phyloP scores from a whole-genome alignment of 2,888 invertebrate genomes.

The Nudaria mundana region DNA sequence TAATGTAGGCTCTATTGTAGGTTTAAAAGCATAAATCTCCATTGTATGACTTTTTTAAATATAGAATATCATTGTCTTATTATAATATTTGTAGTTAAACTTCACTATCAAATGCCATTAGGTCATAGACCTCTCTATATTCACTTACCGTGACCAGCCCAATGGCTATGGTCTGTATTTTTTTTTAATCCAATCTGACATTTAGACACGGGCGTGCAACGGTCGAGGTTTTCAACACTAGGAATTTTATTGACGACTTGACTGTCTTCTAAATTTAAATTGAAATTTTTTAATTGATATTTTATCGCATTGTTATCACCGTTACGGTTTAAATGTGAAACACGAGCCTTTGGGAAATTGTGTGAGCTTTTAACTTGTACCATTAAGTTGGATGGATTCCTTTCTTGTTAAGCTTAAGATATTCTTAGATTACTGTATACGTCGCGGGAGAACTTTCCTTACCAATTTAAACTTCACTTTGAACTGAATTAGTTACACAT shows the following conservation, averaged over 20 bases:
- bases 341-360: not conserved
- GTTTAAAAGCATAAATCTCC: no score
- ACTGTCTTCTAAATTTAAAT: slow-evolving; percentile 6
- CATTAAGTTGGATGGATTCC: not conserved
- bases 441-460: not conserved
- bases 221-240: slow-evolving; percentile 25
- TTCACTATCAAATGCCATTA: slow-evolving; percentile 1
- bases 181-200: slow-evolving; percentile 31
- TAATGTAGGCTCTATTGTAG: no score
- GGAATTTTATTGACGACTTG: slow-evolving; percentile 4
- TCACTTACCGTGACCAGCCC: slow-evolving; percentile 10
- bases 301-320: slow-evolving; percentile 4
- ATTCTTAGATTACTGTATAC: not conserved
- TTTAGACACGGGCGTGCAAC: slow-evolving; percentile 28
- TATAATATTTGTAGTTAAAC: no score
- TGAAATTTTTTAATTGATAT: slow-evolving; percentile 8
- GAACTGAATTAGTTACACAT: no score
- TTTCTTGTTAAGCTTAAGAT: not conserved
- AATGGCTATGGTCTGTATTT: slow-evolving; percentile 31
- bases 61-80: no score
- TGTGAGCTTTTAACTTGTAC: not conserved
- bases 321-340: slow-evolving; percentile 3
- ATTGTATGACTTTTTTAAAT: no score
- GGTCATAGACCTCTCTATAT: slow-evolving; percentile 9
- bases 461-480: no score